Conservation (phyloP, 2,888 invertebrate genomes). For the Bellardia bayeri region DNA sequence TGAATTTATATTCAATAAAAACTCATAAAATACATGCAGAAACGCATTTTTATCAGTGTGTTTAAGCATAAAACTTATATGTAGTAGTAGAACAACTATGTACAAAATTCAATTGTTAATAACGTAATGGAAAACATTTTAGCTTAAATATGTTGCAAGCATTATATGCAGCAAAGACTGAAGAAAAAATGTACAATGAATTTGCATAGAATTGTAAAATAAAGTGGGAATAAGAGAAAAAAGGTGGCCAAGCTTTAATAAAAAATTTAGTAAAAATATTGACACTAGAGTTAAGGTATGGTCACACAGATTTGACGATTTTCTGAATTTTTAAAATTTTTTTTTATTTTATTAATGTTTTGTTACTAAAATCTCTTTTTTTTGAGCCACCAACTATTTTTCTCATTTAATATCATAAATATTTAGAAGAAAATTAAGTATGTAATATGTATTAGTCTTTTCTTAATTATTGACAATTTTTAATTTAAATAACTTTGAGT, state of each 20-base stretch:
- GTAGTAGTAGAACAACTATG: slow-evolving; percentile 42
- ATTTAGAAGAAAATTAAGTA: too few relatives aligned
- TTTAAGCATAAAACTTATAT: neutral
- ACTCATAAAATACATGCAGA: slow-evolving; percentile 58
- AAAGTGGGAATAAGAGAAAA: neutral
- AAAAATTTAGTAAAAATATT: neutral
- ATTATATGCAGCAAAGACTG: slow-evolving; percentile 1
- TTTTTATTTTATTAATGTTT: too few relatives aligned
- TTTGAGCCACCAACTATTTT: too few relatives aligned
- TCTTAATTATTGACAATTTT: too few relatives aligned
- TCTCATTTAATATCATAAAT: too few relatives aligned
- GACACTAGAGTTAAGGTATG: too few relatives aligned
- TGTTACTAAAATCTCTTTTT: too few relatives aligned
- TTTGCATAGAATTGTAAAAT: slow-evolving; percentile 59
- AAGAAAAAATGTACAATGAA: slow-evolving; percentile 12
- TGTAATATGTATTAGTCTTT: too few relatives aligned
- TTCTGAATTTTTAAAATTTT: too few relatives aligned
- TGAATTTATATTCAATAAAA: slow-evolving; percentile 65
- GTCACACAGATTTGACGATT: too few relatives aligned
- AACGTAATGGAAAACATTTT: slow-evolving; percentile 50
- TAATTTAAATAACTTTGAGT: too few relatives aligned
- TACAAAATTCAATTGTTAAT: slow-evolving; percentile 34
- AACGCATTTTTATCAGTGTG: slow-evolving; percentile 13
- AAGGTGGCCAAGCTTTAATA: slow-evolving; percentile 24
- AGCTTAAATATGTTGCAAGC: slow-evolving; percentile 27